phyloP scores from a whole-genome alignment of 1,140 invertebrate genomes.

The Tachypleus tridentatus region DNA sequence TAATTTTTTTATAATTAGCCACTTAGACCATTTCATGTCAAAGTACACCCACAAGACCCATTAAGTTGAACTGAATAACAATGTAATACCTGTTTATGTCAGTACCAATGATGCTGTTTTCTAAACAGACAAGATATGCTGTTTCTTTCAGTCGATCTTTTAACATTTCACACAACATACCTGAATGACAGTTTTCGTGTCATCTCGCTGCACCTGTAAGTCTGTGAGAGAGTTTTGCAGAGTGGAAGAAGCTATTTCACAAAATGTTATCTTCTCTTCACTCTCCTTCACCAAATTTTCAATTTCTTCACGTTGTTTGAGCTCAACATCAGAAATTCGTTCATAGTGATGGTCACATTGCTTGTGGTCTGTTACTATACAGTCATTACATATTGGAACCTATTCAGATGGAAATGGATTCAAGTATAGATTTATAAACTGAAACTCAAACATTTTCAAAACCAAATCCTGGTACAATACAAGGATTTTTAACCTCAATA shows the following conservation, averaged over 20 bases:
- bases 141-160: too few species aligned
- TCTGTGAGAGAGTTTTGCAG: slow-evolving; percentile 68
- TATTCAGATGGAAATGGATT: background rate
- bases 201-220: slow-evolving; percentile 67
- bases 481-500: too few species aligned
- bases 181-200: slow-evolving; percentile 65
- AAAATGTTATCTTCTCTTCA: slow-evolving; percentile 54
- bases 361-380: slow-evolving; percentile 62
- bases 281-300: slow-evolving; percentile 55
- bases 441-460: too few species aligned
- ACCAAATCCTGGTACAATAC: too few species aligned
- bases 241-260: slow-evolving; percentile 55
- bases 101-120: too few species aligned
- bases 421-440: too few species aligned
- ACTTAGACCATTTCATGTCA: too few species aligned
- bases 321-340: slow-evolving; percentile 56
- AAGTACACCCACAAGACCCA: too few species aligned
- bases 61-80: too few species aligned
- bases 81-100: too few species aligned
- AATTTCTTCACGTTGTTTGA: slow-evolving; percentile 58
- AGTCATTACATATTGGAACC: slow-evolving; percentile 59
- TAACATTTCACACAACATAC: slow-evolving; percentile 1
- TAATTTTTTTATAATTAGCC: too few species aligned
- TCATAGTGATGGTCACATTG: slow-evolving; percentile 65
- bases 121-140: too few species aligned